Evolutionary conservation across 1,140 invertebrate species (phyloP).

Genomic region (Steinernema feltiae): DNA sequence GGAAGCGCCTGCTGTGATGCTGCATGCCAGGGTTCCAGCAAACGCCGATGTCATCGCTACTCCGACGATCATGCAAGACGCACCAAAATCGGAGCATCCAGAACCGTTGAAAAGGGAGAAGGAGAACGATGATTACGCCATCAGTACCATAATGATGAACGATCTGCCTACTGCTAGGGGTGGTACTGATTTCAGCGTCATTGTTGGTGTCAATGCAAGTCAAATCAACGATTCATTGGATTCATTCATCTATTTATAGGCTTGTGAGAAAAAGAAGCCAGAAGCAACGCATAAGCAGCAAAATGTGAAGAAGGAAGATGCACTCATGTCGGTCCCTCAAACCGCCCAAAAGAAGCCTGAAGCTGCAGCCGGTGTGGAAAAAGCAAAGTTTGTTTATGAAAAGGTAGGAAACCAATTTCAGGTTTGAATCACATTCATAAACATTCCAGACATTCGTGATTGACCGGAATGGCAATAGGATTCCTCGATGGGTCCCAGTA

Average conservation of each 20-base stretch:
- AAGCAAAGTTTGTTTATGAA: neutral
- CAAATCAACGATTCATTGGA: neutral
- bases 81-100: neutral
- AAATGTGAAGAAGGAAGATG: neutral
- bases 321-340: neutral
- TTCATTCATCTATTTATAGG: neutral
- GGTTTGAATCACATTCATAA: neutral
- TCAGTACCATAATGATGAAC: neutral
- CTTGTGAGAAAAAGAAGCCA: neutral
- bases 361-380: neutral
- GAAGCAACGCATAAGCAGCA: neutral
- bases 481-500: neutral
- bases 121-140: neutral
- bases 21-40: neutral
- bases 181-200: neutral
- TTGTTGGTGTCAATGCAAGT: neutral
- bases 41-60: neutral
- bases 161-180: neutral
- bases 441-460: neutral
- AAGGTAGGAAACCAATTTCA: neutral
- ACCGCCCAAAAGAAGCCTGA: neutral
- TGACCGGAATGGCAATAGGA: neutral
- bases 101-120: neutral
- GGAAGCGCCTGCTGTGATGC: neutral
- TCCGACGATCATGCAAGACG: neutral